Evolutionary conservation across 2,888 invertebrate species (phyloP), one percentile per base, ranked within the genome.

Genomic region (Drosophila nr. perissopoda): DNA sequence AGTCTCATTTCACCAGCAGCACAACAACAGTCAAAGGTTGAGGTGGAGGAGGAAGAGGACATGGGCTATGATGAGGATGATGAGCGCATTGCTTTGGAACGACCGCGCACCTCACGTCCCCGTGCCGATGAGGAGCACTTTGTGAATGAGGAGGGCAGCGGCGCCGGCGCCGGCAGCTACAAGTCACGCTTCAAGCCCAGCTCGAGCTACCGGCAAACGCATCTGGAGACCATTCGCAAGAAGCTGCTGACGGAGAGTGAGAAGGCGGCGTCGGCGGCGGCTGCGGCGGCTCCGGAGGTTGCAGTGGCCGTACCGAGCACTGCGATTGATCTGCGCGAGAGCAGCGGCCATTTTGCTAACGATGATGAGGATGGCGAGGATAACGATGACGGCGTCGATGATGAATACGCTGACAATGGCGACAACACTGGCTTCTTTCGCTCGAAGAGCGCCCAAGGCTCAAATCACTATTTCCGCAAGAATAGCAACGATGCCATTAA

Each of bases 401-500:
- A 91, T 78, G 92, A 92, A 81, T 91, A 91, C 76, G 79, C 90
- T 79, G 90, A 91, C 77, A 89, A 89, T 70, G 90, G 83, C 63
- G 84, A 83, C 65, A 81, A 75, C 67, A 88, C 90, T 80, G 90
- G 91, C 75, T 91, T 89, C 82, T 93, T 92, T 78, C 91, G 91
- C 42, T 70, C 78, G 16, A 83, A 88, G 46, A 91, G 91, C 74
- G 69, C 29, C 7, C 38, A 60, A 38, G 85, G 89, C 42, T 88
- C 89, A 29, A 91, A 89, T 79, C 92, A 92, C 33, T 93, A 93
- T 74, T 93, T 93, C 75, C 92, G 93, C 36, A 93, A 93, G 85
- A 93, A 93, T 61, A 89, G 92, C 48, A 93, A 93, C 61, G 93
- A 93, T 87, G 93, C 93, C 18, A 93, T 94, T 29, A 94, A 94